phyloP scores from a whole-genome alignment of 2,888 invertebrate species.

The Amphipyra tragopoginis region DNA sequence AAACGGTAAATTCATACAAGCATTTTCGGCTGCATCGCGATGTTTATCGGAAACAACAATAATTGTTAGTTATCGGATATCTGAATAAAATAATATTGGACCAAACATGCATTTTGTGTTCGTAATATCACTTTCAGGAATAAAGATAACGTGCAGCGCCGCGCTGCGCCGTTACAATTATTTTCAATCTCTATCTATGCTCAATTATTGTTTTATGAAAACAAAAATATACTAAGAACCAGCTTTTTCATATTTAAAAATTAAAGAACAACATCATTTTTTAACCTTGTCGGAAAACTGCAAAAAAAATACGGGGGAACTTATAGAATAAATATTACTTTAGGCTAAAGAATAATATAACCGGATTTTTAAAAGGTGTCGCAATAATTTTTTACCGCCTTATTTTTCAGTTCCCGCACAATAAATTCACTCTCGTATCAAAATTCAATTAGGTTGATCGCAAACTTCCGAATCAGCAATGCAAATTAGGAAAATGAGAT shows the following conservation, averaged over 20 bases:
- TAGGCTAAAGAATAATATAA: neutral
- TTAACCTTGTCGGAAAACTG: neutral
- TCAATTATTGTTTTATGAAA: too few species aligned
- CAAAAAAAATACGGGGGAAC: neutral
- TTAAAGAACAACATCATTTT: neutral
- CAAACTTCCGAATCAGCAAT: conserved; percentile 69
- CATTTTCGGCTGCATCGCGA: neutral
- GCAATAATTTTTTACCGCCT: conserved; percentile 2
- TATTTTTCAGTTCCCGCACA: conserved; percentile 23
- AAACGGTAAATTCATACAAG: neutral
- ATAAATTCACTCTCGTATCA: conserved; percentile 56
- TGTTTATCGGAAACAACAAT: neutral
- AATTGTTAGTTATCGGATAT: neutral
- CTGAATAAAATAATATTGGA: neutral
- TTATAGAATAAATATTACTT: neutral
- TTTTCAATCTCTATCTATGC: too few species aligned
- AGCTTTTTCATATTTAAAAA: neutral
- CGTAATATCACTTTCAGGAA: neutral
- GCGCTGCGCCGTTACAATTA: too few species aligned
- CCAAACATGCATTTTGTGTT: neutral
- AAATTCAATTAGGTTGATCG: conserved; percentile 67
- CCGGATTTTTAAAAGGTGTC: conserved; percentile 1
- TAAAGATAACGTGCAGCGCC: neutral
- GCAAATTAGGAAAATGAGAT: conserved; percentile 70
- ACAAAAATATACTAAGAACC: neutral